Percentiles rank a stretch among this genome's conserved stretches.
Evolutionary conservation across 2,113 vertebrate genomes (phyloP).

Genomic region (Zosterops lateralis): DNA sequence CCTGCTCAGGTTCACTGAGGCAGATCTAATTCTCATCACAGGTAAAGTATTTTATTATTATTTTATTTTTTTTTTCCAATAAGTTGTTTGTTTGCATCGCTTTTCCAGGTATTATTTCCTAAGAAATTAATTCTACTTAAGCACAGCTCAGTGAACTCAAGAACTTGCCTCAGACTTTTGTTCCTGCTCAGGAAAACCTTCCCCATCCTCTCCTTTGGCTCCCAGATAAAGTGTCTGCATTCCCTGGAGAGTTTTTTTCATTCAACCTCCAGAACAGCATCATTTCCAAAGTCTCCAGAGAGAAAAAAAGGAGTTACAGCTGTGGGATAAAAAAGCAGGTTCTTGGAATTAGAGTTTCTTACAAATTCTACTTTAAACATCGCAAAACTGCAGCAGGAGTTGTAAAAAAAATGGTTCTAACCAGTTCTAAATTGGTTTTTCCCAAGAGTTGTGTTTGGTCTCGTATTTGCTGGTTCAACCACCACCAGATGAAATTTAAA

Average conservation of each 20-base stretch:
- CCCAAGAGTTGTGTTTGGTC: not conserved
- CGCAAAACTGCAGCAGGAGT: not conserved
- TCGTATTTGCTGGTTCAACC: not conserved
- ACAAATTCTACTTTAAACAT: not conserved
- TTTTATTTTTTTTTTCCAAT: not conserved
- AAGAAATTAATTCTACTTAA: constrained; percentile 6
- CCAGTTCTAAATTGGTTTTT: not conserved
- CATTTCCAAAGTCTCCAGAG: not conserved
- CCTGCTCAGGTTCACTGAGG: not conserved
- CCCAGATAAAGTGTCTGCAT: not conserved
- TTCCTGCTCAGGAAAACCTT: not conserved
- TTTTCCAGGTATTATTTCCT: not conserved
- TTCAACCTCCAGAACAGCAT: not conserved
- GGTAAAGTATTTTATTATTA: not conserved
- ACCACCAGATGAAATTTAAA: not conserved
- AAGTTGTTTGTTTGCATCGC: not conserved
- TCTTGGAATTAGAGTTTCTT: not conserved
- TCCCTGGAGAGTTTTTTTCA: not conserved
- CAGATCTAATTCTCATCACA: constrained; percentile 6
- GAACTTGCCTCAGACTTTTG: not conserved
- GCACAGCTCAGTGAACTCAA: not conserved
- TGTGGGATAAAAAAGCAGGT: not conserved
- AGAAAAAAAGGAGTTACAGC: not conserved
- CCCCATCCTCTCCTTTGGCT: not conserved
- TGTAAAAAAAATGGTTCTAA: not conserved